Evolutionary conservation across 2,797 vertebrate species (phyloP).

Genomic region (Chiroxiphia lanceolata): DNA sequence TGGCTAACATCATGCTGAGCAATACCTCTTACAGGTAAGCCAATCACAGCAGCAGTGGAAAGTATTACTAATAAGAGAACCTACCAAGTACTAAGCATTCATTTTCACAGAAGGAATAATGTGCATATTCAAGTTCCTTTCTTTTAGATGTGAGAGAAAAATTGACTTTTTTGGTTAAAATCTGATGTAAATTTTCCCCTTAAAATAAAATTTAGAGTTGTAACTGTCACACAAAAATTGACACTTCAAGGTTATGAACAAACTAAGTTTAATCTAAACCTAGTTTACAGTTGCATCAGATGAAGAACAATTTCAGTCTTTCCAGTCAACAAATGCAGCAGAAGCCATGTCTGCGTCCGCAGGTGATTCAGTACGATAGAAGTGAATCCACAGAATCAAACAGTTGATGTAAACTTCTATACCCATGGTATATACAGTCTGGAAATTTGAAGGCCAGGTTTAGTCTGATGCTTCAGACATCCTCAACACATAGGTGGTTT

Average conservation of each 20-base stretch:
- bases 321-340: not conserved
- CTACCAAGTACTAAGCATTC: not conserved
- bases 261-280: slow-evolving; percentile 61
- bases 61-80: not conserved
- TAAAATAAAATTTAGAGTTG: not conserved
- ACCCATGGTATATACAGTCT: not conserved
- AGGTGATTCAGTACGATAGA: not conserved
- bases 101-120: not conserved
- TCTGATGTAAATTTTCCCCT: not conserved
- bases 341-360: not conserved
- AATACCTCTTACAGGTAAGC: not conserved
- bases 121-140: not conserved
- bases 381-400: not conserved
- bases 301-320: slow-evolving; percentile 27
- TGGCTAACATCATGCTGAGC: not conserved
- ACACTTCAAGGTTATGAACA: slow-evolving; percentile 30
- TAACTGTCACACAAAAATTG: slow-evolving; percentile 13
- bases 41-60: not conserved
- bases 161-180: not conserved
- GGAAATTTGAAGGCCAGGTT: not conserved
- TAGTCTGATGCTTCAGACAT: not conserved
- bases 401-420: not conserved
- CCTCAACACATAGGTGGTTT: not conserved
- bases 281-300: slow-evolving; percentile 49
- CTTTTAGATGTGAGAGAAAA: not conserved